A percentile compares a stretch with the other conserved stretches of the same genome.
Conservation (phyloP, 1,140 invertebrate genomes). For the Lerema accius region DNA sequence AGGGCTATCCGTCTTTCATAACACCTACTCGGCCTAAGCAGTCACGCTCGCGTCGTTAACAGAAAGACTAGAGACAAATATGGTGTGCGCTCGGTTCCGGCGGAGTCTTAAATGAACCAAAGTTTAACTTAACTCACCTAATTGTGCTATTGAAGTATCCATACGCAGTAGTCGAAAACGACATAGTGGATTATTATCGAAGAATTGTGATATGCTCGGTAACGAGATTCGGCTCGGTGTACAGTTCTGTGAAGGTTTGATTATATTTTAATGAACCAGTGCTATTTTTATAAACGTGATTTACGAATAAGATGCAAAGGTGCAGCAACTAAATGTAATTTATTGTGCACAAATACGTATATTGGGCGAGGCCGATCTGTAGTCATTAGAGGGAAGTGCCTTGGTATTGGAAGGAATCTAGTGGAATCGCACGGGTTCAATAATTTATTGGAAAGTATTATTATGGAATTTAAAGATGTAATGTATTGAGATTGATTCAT, state of each 20-base stretch:
- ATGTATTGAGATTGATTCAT: slow-evolving; percentile 27
- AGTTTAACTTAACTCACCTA: neutral
- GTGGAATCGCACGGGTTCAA: slow-evolving; percentile 27
- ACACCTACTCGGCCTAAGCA: no score
- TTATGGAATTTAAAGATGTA: slow-evolving; percentile 24
- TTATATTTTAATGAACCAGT: slow-evolving; percentile 40
- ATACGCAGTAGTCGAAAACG: neutral
- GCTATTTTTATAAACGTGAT: slow-evolving; percentile 40
- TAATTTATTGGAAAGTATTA: slow-evolving; percentile 42
- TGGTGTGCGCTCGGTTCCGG: neutral
- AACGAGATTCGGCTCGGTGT: neutral
- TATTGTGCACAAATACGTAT: slow-evolving; percentile 27
- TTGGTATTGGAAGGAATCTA: slow-evolving; percentile 41
- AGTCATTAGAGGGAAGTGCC: slow-evolving; percentile 42
- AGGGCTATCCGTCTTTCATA: no score
- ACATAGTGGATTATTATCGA: neutral
- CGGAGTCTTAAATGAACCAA: neutral
- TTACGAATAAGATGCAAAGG: slow-evolving; percentile 34
- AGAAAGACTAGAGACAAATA: neutral
- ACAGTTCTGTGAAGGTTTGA: slow-evolving; percentile 21
- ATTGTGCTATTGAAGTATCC: neutral
- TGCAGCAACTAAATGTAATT: slow-evolving; percentile 44
- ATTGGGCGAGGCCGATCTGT: slow-evolving; percentile 26
- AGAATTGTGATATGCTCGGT: neutral
- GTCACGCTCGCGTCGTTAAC: no score